Base-by-base conservation (phyloP, 2,888 invertebrate genomes). In the Piscicola geometra region DNA sequence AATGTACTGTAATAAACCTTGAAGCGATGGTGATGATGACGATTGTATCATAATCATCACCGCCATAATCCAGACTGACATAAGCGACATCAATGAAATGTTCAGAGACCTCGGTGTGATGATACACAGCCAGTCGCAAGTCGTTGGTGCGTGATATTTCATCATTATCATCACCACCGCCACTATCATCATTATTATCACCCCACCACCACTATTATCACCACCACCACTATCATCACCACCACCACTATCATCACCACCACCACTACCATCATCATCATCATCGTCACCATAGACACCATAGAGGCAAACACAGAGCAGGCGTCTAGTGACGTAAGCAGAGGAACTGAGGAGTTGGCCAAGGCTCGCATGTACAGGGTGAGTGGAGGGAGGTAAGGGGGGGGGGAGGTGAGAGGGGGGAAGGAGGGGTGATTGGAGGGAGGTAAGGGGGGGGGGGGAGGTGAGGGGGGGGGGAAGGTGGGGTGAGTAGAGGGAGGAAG, bases 221-320 rank as follows among this genome's bases (percentile, higher is more conserved):
- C 41, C 15, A 41, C 15, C 15, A 41, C 15, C 15, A 41, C 15
- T 41, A 15, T 41, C 15, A 9, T 41, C 41, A 41, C 41, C 41
- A 41, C 15, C 41, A 41, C 15, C 41, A 41, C 41, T 41, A 41
- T 15, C 41, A 41, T 41, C 41, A 41, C 15, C 41, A 41, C 25
- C 60, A 56, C 60, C 5, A 41, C 41, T 15, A 41, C 15, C 41
- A 41, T 41, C 41, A 41, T 15, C 15, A 41, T 15, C 41, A 41
- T 41, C 41, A 41, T 41, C 41, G 15, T 21, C 60, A 56, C 60
- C 5, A n/a, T 64, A 73, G 73, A 73, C 36, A 73, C 60, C 32
- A 73, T 73, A 5, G 73, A 73, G 41, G 73, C 73, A 3, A 60
- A 73, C 56, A 73, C 73, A 9, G 73, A 73, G 41, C 64, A 60